A percentile compares a stretch with the other conserved stretches of the same genome.
phyloP scores from a whole-genome alignment of 2,888 invertebrate genomes.

The Lasioglossum oenotherae region DNA sequence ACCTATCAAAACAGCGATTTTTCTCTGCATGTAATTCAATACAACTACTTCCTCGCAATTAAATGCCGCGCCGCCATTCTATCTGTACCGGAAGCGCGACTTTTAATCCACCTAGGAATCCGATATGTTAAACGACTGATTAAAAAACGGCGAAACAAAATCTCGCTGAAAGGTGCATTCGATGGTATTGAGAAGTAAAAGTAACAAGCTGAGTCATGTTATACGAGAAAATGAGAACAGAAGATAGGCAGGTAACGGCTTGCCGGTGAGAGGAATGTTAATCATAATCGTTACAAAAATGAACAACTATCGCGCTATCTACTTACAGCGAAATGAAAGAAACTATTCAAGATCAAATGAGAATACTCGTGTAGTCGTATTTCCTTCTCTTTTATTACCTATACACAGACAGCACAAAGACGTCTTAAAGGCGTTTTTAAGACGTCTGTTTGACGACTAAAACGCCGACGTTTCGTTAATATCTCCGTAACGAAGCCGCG shows the following conservation, averaged over 20 bases:
- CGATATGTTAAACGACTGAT: not conserved
- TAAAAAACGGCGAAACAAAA: not conserved
- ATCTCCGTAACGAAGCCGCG: too few relatives aligned
- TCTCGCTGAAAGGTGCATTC: not conserved
- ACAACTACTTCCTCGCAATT: slow-evolving; percentile 7
- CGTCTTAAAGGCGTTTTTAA: too few relatives aligned
- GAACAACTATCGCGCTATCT: not conserved
- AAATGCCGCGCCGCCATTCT: not conserved
- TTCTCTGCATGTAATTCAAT: not conserved
- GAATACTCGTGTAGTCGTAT: too few relatives aligned
- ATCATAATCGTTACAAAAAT: slow-evolving; percentile 23
- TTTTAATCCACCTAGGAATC: not conserved
- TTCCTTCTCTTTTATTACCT: too few relatives aligned
- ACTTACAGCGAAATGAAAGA: not conserved
- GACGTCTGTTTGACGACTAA: too few relatives aligned
- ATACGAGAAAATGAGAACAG: slow-evolving; percentile 26
- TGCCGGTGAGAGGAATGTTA: slow-evolving; percentile 17
- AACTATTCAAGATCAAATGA: not conserved
- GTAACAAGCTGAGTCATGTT: slow-evolving; percentile 27
- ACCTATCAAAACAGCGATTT: not conserved
- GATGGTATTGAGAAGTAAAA: slow-evolving; percentile 17
- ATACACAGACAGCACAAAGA: too few relatives aligned
- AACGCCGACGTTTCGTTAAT: too few relatives aligned
- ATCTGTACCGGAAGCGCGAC: not conserved
- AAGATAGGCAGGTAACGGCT: slow-evolving; percentile 19